Evolutionary conservation across 2,888 invertebrate genomes (phyloP).

Genomic region (Acrobasis suavella): DNA sequence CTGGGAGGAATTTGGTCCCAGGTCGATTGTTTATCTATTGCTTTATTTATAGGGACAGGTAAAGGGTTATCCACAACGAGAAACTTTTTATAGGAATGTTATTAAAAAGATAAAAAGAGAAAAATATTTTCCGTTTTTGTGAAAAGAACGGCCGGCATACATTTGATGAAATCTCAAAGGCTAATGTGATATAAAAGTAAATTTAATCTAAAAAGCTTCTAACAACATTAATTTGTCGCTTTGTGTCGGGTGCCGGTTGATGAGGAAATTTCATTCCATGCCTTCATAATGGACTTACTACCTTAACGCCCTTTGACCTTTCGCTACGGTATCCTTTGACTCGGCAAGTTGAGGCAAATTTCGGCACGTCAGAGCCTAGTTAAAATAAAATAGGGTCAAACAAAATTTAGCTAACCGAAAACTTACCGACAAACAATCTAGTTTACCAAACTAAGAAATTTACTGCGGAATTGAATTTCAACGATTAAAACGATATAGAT

Average conservation of each 20-base stretch:
- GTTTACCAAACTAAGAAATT: neutral
- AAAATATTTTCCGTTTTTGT: too few relatives aligned
- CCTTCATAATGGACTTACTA: conserved; percentile 14
- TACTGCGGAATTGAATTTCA: neutral
- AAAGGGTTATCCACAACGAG: too few relatives aligned
- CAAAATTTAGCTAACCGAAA: neutral
- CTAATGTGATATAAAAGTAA: too few relatives aligned
- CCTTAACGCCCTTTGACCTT: conserved; percentile 16
- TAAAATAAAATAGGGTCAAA: neutral
- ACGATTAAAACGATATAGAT: neutral
- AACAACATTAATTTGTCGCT: neutral
- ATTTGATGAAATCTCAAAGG: too few relatives aligned
- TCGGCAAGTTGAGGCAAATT: neutral
- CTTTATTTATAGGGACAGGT: too few relatives aligned
- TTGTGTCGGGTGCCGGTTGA: neutral
- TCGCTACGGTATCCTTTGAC: conserved; percentile 12
- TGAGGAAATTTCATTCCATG: conserved; percentile 8
- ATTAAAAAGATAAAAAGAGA: too few relatives aligned
- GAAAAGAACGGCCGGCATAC: too few relatives aligned
- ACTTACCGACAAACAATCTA: neutral
- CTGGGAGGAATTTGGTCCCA: too few relatives aligned
- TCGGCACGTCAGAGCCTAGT: neutral
- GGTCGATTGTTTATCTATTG: too few relatives aligned
- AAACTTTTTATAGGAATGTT: too few relatives aligned
- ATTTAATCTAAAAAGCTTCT: neutral